Percentiles rank a stretch among this genome's conserved stretches.
Conservation (phyloP, 2,888 invertebrate genomes). For the Autographa gamma region DNA sequence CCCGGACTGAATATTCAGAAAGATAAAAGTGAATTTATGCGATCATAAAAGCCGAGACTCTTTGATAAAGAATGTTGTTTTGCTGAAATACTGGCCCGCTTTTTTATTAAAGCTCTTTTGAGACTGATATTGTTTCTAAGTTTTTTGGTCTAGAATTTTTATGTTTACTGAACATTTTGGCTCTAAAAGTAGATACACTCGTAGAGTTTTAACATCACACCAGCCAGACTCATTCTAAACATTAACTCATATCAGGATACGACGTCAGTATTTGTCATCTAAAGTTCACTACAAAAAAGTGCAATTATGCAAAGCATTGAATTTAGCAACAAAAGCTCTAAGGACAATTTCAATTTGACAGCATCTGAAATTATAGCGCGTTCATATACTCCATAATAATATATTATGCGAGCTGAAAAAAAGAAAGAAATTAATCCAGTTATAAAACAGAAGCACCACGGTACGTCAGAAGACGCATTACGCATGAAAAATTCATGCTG, state of each 20-base stretch:
- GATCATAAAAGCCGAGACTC: slow-evolving; percentile 73
- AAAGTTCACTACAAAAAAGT: not conserved
- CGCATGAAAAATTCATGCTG: slow-evolving; percentile 64
- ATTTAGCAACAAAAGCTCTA: too few relatives aligned
- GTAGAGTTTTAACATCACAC: too few relatives aligned
- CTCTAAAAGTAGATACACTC: not conserved
- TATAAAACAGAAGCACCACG: slow-evolving; percentile 28
- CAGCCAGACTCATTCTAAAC: too few relatives aligned
- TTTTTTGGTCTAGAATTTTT: not conserved
- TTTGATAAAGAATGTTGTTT: slow-evolving; percentile 76
- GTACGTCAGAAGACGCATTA: slow-evolving; percentile 50
- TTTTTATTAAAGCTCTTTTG: slow-evolving; percentile 45
- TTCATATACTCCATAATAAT: too few relatives aligned
- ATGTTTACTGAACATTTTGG: not conserved
- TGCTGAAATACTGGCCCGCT: slow-evolving; percentile 56
- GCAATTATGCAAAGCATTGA: not conserved
- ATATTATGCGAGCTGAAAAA: not conserved
- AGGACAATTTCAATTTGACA: too few relatives aligned
- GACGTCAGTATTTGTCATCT: too few relatives aligned
- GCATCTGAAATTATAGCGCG: too few relatives aligned
- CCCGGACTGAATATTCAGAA: slow-evolving; percentile 81
- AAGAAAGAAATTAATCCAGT: not conserved
- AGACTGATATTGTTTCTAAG: not conserved
- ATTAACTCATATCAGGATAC: too few relatives aligned
- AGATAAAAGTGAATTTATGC: slow-evolving; percentile 83